These are phyloP conservation scores for Lordiphosa clarofinis DNA, from an alignment of 1,140 invertebrate genomes.

Conservation along the genomic window DNA sequence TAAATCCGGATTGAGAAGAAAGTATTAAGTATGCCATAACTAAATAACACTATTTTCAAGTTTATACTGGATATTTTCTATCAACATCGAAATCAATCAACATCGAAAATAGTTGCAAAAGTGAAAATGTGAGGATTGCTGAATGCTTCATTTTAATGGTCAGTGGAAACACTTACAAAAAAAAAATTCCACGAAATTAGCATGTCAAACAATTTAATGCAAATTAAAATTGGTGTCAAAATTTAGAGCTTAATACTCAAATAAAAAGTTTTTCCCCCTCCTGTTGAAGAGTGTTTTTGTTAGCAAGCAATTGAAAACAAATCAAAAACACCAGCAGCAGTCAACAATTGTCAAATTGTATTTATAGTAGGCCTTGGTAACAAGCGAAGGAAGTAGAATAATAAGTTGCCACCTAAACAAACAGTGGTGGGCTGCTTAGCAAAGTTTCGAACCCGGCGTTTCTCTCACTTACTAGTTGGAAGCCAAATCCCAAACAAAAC, in stretches of 20 bases:
- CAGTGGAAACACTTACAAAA: neutral
- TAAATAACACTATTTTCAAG: no score
- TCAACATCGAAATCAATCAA: no score
- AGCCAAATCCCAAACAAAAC: conserved; percentile 70
- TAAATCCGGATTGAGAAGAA: no score
- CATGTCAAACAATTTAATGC: conserved; percentile 28
- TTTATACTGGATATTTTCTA: no score
- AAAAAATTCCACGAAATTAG: conserved; percentile 6
- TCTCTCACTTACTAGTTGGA: conserved; percentile 1
- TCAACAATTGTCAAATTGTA: conserved; percentile 71
- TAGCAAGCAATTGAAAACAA: conserved; percentile 68
- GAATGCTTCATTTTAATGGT: neutral
- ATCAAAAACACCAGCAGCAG: conserved; percentile 57
- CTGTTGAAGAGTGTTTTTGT: neutral
- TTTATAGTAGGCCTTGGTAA: conserved; percentile 62
- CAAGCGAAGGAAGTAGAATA: conserved; percentile 12
- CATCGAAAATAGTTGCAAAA: no score
- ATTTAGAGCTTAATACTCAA: conserved; percentile 44
- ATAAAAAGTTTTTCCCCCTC: conserved; percentile 39
- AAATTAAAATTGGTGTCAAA: conserved; percentile 66
- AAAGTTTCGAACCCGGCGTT: conserved; percentile 39
- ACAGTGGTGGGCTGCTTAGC: conserved; percentile 41
- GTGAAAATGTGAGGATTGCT: no score
- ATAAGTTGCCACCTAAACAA: conserved; percentile 34
- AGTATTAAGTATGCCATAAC: neutral